Evolutionary conservation across 1,140 invertebrate species (phyloP), one percentile per base, ranked within the genome.

Genomic region (Apis cerana): DNA sequence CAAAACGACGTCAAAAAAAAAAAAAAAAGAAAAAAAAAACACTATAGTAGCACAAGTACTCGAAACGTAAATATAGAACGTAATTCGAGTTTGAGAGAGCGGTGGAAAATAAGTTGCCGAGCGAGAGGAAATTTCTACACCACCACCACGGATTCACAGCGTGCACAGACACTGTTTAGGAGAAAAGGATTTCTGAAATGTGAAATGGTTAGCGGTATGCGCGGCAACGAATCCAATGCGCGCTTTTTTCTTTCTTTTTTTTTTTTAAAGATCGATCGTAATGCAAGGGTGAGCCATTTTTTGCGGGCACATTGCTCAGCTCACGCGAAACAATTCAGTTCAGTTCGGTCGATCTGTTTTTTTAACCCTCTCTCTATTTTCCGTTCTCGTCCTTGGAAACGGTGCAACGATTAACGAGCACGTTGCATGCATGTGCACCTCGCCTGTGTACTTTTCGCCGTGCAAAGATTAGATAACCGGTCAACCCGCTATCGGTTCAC

Each of bases 391-490:
- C 50, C 74, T 67, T 77, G 74, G 23, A 43, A 23, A n/a, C 21
- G 12, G 11, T 43, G 50, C 8, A 77, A 33, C 54, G 54, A 82
- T 82, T 77, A 82, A 82, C 75, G 74, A 77, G 65, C 75, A 52
- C 17, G 52, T 82, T 62, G 80, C 80, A 77, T 82, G 80, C 75
- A 77, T 65, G 4, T 13, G 33, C 8, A 10, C n/a, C n/a, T 67
- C 61, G 9, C 21, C 67, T 50, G 52, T 59, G 54, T 21, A 54
- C 48, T 62, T 62, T 77, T 54, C 21, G 11, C 54, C 17, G 27
- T 33, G 1, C 56, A 50, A 2, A 72, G 72, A 82, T 82, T 82
- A 82, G 76, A 83, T 78, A 83, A 79, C 70, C 72, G 23, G 71
- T 52, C 56, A 64, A 48, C 56, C 69, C 23, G 19, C 50, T 81